Evolutionary conservation across 92 coral and sea anemone genomes (phyloP), one percentile per base, ranked within the genome.

Genomic region (Palythoa grandis): DNA sequence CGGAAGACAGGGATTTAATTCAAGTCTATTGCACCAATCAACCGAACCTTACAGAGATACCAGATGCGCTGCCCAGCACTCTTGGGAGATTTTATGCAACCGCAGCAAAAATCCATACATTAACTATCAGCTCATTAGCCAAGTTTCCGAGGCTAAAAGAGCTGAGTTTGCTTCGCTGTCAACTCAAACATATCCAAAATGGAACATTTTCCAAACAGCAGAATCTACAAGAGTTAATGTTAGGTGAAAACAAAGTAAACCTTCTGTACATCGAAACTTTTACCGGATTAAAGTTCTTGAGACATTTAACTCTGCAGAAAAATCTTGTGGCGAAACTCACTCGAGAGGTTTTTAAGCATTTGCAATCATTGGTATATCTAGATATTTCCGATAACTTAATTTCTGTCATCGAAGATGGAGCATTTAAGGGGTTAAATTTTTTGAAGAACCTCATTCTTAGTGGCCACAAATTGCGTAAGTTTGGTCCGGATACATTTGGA

Each of bases 361-460:
- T 82, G 43, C 87, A 77, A 24, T 71, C 83, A 4, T 65, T 94
- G 22, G 66, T 56, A 11, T 35, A 52, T 5, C 66, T 94, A 11
- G 89, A 91, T 50, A 77, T 94, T 47, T 87, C 87, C 19, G 88
- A 39, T 15, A 94, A 94, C 75, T 11, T 25, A 6, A 90, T 94
- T 19, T 48, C 54, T 17, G 72, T 39, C 8, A 66, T 93, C 20
- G 91, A 77, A 35, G 84, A 90, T 60, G 98, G 95, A 19, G 92
- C 94, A 10, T 94, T 94, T 65, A 87, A 88, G 23, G 86, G 90
- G 76, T 61, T 94, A 39, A 73, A 88, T 63, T 53, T 77, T 68
- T 74, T 94, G 60, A 37, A 75, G 58, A 86, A 67, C 1, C 68
- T 94, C 15, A 75, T 77, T 38, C 24, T 94, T 52, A 86, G 92